Base-by-base conservation (phyloP, 2,113 vertebrate species). In the Xiphophorus couchianus region DNA sequence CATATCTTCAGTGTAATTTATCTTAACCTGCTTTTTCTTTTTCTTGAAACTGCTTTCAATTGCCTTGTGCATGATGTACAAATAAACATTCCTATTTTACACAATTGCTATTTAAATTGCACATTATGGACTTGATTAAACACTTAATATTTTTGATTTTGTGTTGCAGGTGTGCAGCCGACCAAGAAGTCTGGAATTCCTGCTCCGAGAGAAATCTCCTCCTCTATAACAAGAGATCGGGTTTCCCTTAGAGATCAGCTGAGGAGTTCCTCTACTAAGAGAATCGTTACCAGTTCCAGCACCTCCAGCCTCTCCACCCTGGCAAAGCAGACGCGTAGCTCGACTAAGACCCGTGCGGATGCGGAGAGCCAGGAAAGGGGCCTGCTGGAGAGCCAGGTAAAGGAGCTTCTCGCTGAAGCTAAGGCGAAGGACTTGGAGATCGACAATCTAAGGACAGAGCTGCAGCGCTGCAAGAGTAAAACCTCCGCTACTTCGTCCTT, bases 401-500 rank as follows among this genome's bases (percentile, higher is more conserved):
- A 96, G 82, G 98, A 97, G 60, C 95, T 99, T 60, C 85, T 99
- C 89, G 96, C 97, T 29, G 97, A 99, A 80, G 96, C 96, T 61
- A 98, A 99, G 85, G 94, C 95, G 0, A 99, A 99, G 94, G 98
- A 99, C 76, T 95, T 94, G 1, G 96, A 98, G 91, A 99, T 99
- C 44, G 96, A 93, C 84, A 96, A 94, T 82, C 97, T 99, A 58
- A 96, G 95, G 31, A 95, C 89, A 77, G 98, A 98, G 85, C 83
- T 99, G 76, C 97, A 97, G 88, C 95, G 94, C 79, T 95, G 89
- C 82, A 95, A 91, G 86, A 95, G 93, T 79, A 96, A 94, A 76
- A 91, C 89, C 30, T 92, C 93, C 15, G 73, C 92, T 2, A 79
- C 81, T 33, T 89, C 80, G 0, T 5, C 84, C 0, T 94, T 93